Evolutionary conservation across 1,140 invertebrate genomes (phyloP), one percentile per base, ranked within the genome.

Genomic region (Gryllus bimaculatus): DNA sequence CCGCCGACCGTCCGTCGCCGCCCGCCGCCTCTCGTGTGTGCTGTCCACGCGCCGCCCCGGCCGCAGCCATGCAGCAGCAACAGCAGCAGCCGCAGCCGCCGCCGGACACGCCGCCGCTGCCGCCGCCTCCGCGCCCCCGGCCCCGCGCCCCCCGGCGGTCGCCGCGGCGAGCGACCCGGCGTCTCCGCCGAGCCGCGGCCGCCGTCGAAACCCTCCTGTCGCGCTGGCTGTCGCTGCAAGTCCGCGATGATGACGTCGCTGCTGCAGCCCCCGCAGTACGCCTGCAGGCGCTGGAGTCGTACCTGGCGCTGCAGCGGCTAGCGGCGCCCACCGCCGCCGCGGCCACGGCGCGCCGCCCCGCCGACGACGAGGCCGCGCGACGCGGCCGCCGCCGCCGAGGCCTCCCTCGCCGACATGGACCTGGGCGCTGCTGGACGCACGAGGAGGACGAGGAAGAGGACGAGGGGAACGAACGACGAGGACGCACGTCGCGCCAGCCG

Each of bases 21-120:
- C 10, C 2, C n/a, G n/a, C n/a, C n/a, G n/a, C n/a, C n/a, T n/a
- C n/a, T n/a, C n/a, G n/a, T n/a, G n/a, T n/a, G n/a, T n/a, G n/a
- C n/a, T 92, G 93, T 8, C 93, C 93, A 0, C 76, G 77, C 39
- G 20, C 79, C 74, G 54, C 74, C 20, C 82, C 84, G 0, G 84
- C 84, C n/a, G 73, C 85, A n/a, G 84, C 85, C 8, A 84, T 86
- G 48, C 83, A 85, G 0, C 81, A 84, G 2, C 85, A 86, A 47
- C 83, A 85, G 75, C 83, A 85, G 48, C 83, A 85, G 0, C 81
- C 84, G 2, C 83, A 85, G 75, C 26, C 26, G 5, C 26, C 1
- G 76, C 21, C 48, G 47, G 7, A 20, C 7, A 1, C 26, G 26
- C 26, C 26, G 73, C 73, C 20, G 66, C 79, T n/a, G 76, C 77